Percentiles rank a stretch among this genome's conserved stretches.
phyloP scores from a whole-genome alignment of 1,140 invertebrate species.

The Dysdera silvatica region DNA sequence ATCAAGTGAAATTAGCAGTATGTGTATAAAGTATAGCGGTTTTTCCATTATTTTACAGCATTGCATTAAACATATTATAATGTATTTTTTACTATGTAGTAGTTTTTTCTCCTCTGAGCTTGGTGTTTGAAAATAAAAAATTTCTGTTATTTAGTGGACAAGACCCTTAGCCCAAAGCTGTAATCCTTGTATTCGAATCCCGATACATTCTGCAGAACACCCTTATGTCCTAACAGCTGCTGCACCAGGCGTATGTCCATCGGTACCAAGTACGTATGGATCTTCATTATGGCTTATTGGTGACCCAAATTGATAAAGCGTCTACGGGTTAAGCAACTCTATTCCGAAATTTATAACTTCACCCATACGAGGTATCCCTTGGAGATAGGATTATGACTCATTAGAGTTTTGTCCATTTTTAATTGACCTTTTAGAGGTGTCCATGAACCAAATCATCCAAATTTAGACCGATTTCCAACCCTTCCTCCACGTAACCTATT shows the following conservation, averaged over 20 bases:
- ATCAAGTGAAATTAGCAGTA: no score
- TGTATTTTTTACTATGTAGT: not conserved
- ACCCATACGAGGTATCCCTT: no score
- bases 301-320: not conserved
- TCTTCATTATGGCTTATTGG: not conserved
- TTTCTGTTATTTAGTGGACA: constrained; percentile 52
- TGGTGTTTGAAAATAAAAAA: no score
- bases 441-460: no score
- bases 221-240: constrained; percentile 82
- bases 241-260: constrained; percentile 53
- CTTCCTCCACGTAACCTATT: no score
- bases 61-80: not conserved
- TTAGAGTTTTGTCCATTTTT: no score
- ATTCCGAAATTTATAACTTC: not conserved
- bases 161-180: constrained; percentile 69
- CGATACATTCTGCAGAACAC: constrained; percentile 85
- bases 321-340: not conserved
- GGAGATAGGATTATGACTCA: no score
- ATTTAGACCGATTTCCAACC: no score
- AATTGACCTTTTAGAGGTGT: no score
- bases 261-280: constrained; percentile 53
- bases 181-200: constrained; percentile 76
- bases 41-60: not conserved
- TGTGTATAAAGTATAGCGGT: no score
- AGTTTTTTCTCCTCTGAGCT: no score